Conservation (phyloP, 1,140 invertebrate genomes). For the Pomacea maculata region DNA sequence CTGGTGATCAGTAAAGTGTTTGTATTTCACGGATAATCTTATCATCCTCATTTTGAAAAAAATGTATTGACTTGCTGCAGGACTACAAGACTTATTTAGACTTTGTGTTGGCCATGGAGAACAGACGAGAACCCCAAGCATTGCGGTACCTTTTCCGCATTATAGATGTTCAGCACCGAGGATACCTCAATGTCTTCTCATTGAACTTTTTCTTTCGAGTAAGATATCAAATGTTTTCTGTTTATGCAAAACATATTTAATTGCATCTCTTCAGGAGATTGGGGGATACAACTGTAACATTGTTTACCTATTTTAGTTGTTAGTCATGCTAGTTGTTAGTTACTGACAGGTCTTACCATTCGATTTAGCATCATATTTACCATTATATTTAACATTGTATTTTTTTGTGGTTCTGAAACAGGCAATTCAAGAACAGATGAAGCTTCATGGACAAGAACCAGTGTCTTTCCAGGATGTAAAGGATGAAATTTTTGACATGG, state of each 20-base stretch:
- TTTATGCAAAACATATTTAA: too few species aligned
- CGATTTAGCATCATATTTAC: background rate
- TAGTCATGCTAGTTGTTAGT: background rate
- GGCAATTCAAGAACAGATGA: constrained; percentile 91
- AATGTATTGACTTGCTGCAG: constrained; percentile 46
- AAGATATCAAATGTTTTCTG: constrained; percentile 37
- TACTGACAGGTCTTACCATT: background rate
- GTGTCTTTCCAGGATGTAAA: constrained; percentile 94
- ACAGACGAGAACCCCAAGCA: constrained; percentile 89
- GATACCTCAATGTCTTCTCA: constrained; percentile 89
- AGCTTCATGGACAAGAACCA: constrained; percentile 82
- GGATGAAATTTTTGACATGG: constrained; percentile 98
- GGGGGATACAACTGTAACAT: too few species aligned
- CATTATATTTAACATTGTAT: background rate
- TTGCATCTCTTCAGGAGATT: too few species aligned
- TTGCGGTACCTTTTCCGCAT: constrained; percentile 92
- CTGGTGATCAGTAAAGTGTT: too few species aligned
- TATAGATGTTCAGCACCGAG: constrained; percentile 87
- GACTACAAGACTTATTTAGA: constrained; percentile 98
- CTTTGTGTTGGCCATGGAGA: constrained; percentile 92
- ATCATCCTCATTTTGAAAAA: background rate
- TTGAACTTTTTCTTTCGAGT: constrained; percentile 94
- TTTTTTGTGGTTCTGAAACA: constrained; percentile 51
- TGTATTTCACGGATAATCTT: too few species aligned
- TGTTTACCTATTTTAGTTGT: background rate